Evolutionary conservation across 2,797 vertebrate genomes (phyloP).

Genomic region (Phoebastria nigripes): DNA sequence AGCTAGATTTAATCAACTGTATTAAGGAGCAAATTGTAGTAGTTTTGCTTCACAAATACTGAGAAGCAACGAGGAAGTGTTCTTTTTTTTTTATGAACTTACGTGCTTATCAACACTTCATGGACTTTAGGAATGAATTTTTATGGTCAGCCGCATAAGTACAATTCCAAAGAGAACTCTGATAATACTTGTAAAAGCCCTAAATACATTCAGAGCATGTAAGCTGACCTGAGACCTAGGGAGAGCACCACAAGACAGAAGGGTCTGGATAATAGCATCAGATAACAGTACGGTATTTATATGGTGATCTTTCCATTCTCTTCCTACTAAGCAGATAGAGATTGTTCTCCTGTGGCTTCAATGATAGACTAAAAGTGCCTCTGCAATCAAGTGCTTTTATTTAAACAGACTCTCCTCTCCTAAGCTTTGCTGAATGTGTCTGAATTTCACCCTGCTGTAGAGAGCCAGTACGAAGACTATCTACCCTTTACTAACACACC

Average conservation of each 20-base stretch:
- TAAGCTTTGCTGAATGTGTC: not conserved
- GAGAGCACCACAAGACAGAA: not conserved
- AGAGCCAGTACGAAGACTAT: not conserved
- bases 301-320: slow-evolving; percentile 11
- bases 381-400: slow-evolving; percentile 40
- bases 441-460: not conserved
- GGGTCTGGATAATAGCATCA: not conserved
- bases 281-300: not conserved
- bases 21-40: not conserved
- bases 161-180: not conserved
- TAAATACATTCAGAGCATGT: not conserved
- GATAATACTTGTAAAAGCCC: not conserved
- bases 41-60: not conserved
- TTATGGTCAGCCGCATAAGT: not conserved
- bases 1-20: not conserved
- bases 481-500: not conserved
- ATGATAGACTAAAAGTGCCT: not conserved
- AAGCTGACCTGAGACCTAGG: not conserved
- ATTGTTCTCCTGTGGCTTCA: not conserved
- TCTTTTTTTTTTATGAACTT: slow-evolving; percentile 3
- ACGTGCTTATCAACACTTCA: not conserved
- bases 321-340: not conserved
- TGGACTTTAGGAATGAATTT: not conserved
- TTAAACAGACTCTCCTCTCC: not conserved
- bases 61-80: not conserved